Base-by-base conservation (phyloP, 2,797 vertebrate genomes). In the Acanthornis magna region DNA sequence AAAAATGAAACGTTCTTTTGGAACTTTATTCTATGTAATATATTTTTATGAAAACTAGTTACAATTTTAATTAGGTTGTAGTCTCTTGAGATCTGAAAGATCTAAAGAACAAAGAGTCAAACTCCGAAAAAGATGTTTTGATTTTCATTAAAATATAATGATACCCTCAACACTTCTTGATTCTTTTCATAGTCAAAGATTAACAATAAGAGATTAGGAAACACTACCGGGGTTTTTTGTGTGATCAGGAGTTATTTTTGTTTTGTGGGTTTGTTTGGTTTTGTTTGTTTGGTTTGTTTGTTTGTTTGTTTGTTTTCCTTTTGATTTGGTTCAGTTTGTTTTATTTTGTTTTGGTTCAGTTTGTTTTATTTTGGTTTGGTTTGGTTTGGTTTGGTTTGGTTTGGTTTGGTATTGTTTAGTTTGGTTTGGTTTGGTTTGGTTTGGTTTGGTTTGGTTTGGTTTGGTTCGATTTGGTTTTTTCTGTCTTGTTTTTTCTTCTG, bases 81-180 rank as follows among this genome's bases (percentile, higher is more conserved):
- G 42, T n/a, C 88, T 22, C 30, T 75, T 40, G 85, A 93, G 70
- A 48, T 66, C 17, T 74, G 9, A 74, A 95, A 86, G 48, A 90
- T 53, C 43, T 86, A 80, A 92, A 88, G 19, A 51, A 77, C 38
- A 66, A 76, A 72, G 38, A 84, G 27, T 85, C 45, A 92, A 92
- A 94, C 32, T 95, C 27, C 82, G 45, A 40, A 96, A 94, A 85
- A 81, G 2, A 61, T 78, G 17, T 14, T 88, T 86, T 83, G 36
- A 8, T 74, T 96, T 95, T 94, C 65, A 94, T 92, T 93, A 87
- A 95, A 91, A 73, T 47, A 51, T 84, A 87, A 93, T 61, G 7
- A 91, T 81, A 87, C 27, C 8, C 54, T 75, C 60, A 97, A 58
- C 43, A 17, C 10, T 86, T 78, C 71, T 85, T 85, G 55, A 78